These are phyloP conservation scores for Triplophysa bombifrons DNA, from an alignment of 2,797 vertebrate genomes.

Conservation along the genomic window DNA sequence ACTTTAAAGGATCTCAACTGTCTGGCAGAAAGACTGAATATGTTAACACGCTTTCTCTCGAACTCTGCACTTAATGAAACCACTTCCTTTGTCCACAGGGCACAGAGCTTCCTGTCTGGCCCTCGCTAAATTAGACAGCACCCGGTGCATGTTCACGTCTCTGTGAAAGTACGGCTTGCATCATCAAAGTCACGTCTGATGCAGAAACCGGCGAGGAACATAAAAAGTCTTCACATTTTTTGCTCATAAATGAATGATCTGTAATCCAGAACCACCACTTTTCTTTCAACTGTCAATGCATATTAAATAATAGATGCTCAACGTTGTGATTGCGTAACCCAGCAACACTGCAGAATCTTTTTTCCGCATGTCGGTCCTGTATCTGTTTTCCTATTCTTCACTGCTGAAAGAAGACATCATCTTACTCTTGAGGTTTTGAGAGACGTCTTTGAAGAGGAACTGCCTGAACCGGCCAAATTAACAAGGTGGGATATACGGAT, in stretches of 20 bases:
- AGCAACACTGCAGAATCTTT: constrained; percentile 25
- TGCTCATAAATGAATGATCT: constrained; percentile 30
- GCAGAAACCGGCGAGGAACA: not conserved
- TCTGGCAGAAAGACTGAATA: constrained; percentile 46
- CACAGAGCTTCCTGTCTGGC: constrained; percentile 18
- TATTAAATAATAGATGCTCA: constrained; percentile 35
- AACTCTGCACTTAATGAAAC: constrained; percentile 40
- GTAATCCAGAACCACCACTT: constrained; percentile 15
- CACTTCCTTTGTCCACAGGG: constrained; percentile 51
- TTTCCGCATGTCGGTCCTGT: not conserved
- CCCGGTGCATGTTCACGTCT: constrained; percentile 6
- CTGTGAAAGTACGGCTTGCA: not conserved
- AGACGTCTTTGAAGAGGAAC: constrained; percentile 39
- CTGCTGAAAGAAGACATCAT: not conserved
- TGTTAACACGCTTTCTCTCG: constrained; percentile 51
- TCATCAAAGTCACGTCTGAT: constrained; percentile 21
- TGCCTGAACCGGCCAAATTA: constrained; percentile 25
- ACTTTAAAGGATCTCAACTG: not conserved
- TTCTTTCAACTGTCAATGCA: constrained; percentile 33
- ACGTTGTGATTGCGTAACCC: not conserved
- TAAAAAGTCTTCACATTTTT: constrained; percentile 11
- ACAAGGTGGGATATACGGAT: constrained; percentile 3
- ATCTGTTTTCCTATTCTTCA: constrained; percentile 4
- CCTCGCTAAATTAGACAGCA: constrained; percentile 23
- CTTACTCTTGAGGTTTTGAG: not conserved